Evolutionary conservation across 2,888 invertebrate species (phyloP), one percentile per base, ranked within the genome.

Genomic region (Drosophila atripex): DNA sequence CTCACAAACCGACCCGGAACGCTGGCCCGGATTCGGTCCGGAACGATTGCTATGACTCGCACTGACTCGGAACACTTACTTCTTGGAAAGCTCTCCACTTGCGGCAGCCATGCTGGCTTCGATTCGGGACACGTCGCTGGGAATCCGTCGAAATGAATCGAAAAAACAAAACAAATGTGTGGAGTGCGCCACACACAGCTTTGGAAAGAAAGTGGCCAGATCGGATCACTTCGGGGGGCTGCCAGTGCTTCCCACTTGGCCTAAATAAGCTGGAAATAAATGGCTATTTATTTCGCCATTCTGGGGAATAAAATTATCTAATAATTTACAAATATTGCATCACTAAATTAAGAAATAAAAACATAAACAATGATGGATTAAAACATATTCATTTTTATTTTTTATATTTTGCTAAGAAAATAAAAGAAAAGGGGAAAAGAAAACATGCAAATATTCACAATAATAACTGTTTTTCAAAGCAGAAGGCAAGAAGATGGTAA

Each of bases 21-120:
- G 52, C 43, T 63, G 64, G 18, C 66, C 45, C 30, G 38, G 35
- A 38, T 0, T 21, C 11, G 14, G n/a, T 8, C 9, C 9, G 30
- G 35, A 9, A n/a, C n/a, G n/a, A n/a, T n/a, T n/a, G n/a, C n/a
- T 18, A 18, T 18, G n/a, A n/a, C n/a, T 18, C 18, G 1, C 18
- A 1, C 14, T 16, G n/a, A 11, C 14, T 11, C 30, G 16, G 35
- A 8, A n/a, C 71, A 86, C 90, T 91, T 85, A 90, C 90, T 90
- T 90, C 77, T 90, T 90, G 23, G 90, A 90, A 39, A 90, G 59
- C 85, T 90, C 90, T 74, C 85, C 88, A 63, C 86, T 79, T 77
- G 86, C 82, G 68, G 85, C 79, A 52, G 87, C 83, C 91, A 90
- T 90, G 59, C 53, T 65, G 64, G 35, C 52, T 14, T 11, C 28